Base-by-base conservation (phyloP, 1,140 invertebrate genomes). In the Stegodyphus dumicola region DNA sequence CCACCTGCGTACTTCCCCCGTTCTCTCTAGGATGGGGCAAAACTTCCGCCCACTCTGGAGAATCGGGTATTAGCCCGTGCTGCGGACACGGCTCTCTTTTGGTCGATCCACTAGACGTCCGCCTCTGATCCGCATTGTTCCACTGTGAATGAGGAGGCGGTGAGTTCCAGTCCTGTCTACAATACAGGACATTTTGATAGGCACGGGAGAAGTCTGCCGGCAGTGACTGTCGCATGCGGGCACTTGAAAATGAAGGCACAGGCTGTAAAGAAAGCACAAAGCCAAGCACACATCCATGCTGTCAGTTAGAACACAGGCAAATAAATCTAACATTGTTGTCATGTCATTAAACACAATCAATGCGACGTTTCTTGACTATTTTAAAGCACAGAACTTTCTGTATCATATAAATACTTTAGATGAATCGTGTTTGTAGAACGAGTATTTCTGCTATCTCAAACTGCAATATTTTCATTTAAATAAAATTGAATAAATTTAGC, bases 161-260 rank as follows among this genome's bases (percentile, higher is more conserved):
- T 33, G 33, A 33, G 17, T 6, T 33, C 33, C 56, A 7, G 7
- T 77, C 56, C 18, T 85, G 81, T 13, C 75, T 67, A 67, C 84
- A 86, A 54, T 86, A 86, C 53, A 78, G 76, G 5, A 86, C 75
- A n/a, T 86, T 86, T 69, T 86, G 84, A 54, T 86, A 86, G 33
- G 84, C 75, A 71, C 76, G 84, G 10, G 84, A 86, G n/a, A 86
- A 86, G 56, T 86, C 84, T 10, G 84, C 76, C 6, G 84, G 84
- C 6, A 86, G 84, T 10, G 84, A 86, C 76, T 86, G 84, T 5
- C 84, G 66, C 84, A 78, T 86, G 66, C 84, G 84, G 75, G 66
- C 74, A 73, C 66, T 86, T 70, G 75, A 54, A 54, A 86, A 86
- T 17, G 70, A 74, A 78, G 84, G 84, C 75, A 77, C 76, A 13